A percentile compares a stretch with the other conserved stretches of the same genome.
These are phyloP conservation scores for Sciaenops ocellatus DNA, from an alignment of 2,797 vertebrate genomes.

Conservation along the genomic window DNA sequence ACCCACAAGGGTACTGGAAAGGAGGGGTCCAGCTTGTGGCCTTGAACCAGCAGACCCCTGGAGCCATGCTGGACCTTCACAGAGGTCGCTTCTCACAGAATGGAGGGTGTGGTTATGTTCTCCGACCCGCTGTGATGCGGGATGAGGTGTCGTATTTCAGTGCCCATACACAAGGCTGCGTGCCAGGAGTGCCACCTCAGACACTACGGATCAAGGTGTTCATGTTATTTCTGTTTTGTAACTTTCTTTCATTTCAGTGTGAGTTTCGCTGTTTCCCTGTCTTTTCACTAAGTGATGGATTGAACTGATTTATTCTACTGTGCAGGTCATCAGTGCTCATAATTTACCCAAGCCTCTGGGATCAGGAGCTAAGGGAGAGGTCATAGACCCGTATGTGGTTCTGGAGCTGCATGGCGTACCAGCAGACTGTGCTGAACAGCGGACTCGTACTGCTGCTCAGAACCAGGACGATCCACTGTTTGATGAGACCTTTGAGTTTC, in stretches of 20 bases:
- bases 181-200: conserved; percentile 96
- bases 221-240: neutral
- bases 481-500: conserved; percentile 98
- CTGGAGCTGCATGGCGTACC: conserved; percentile 97
- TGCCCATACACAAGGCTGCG: conserved; percentile 94
- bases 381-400: conserved; percentile 98
- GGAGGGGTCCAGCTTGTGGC: conserved; percentile 98
- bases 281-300: neutral
- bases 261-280: too few species aligned
- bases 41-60: conserved; percentile 97
- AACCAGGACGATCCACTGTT: conserved; percentile 98
- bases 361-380: conserved; percentile 96
- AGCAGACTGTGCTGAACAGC: conserved; percentile 94
- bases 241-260: neutral
- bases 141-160: conserved; percentile 98
- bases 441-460: conserved; percentile 96
- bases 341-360: conserved; percentile 98
- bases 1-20: conserved; percentile 98
- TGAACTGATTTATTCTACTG: neutral
- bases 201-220: conserved; percentile 92
- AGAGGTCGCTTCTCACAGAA: conserved; percentile 97
- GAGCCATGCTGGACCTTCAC: conserved; percentile 97
- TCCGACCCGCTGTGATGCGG: conserved; percentile 94
- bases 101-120: conserved; percentile 94
- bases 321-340: conserved; percentile 94